These are phyloP conservation scores for Gallinago stenura DNA, from an alignment of 2,797 vertebrate species.

Conservation along the genomic window DNA sequence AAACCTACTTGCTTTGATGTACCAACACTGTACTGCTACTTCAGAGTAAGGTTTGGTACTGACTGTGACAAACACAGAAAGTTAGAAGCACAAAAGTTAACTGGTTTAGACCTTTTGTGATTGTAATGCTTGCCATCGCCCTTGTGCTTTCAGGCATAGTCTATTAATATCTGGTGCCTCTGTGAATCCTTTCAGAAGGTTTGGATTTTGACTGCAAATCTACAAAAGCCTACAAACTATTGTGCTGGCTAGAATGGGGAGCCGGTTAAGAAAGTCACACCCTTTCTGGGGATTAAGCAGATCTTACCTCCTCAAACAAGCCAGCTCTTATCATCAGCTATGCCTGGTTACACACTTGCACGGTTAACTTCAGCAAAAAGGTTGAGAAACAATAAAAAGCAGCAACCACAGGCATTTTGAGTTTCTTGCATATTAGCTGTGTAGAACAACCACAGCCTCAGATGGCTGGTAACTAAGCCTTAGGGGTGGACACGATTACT, in stretches of 20 bases:
- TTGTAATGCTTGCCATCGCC: neutral
- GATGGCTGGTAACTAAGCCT: neutral
- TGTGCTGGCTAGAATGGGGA: neutral
- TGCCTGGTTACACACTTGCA: neutral
- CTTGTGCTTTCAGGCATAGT: neutral
- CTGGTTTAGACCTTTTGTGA: neutral
- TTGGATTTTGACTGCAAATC: neutral
- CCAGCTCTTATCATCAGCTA: neutral
- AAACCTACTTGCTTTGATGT: neutral
- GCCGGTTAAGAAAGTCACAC: neutral
- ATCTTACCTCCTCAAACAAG: neutral
- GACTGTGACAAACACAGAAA: neutral
- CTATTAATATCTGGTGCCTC: neutral
- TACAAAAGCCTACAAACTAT: neutral
- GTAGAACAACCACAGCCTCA: neutral
- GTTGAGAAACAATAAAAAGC: neutral
- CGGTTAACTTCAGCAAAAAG: neutral
- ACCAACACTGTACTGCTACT: neutral
- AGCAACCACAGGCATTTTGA: rapidly evolving
- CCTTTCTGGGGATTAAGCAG: neutral
- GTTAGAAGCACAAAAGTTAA: neutral
- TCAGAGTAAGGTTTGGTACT: neutral
- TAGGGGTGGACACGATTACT: neutral
- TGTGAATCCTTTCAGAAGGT: neutral
- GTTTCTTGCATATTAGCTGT: neutral